Percentiles rank a stretch among this genome's conserved stretches.
phyloP scores from a whole-genome alignment of 2,888 invertebrate species.

The Liodrosophila aerea region DNA sequence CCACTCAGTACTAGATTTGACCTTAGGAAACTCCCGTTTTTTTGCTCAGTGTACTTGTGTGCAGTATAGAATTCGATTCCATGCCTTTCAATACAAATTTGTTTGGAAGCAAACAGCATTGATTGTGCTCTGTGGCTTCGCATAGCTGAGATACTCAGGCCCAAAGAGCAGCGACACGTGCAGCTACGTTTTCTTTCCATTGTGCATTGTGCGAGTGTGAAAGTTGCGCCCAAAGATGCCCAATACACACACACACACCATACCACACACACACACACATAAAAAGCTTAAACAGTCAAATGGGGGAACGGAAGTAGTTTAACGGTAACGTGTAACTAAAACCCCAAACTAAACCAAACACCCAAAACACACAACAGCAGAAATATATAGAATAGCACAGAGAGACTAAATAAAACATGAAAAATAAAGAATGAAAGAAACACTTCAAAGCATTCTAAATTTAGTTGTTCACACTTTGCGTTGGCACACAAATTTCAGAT shows the following conservation, averaged over 20 bases:
- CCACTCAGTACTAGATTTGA: too few species aligned
- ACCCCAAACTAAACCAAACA: constrained; percentile 17
- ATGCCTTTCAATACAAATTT: too few species aligned
- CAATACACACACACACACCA: constrained; percentile 1
- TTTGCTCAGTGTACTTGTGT: too few species aligned
- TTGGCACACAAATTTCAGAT: constrained; percentile 51
- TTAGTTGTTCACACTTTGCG: constrained; percentile 72
- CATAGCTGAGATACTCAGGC: too few species aligned
- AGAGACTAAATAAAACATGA: constrained; percentile 19
- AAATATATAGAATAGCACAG: background rate
- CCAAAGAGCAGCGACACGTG: constrained; percentile 1
- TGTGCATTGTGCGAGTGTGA: constrained; percentile 58
- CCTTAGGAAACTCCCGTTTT: too few species aligned
- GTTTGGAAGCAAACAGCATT: too few species aligned
- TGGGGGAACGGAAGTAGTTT: constrained; percentile 3
- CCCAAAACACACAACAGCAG: constrained; percentile 15
- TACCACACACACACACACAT: background rate
- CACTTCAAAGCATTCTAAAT: constrained; percentile 70
- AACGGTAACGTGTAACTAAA: constrained; percentile 4
- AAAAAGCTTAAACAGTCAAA: constrained; percentile 3
- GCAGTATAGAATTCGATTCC: too few species aligned
- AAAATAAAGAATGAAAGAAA: constrained; percentile 22
- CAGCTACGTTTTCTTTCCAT: constrained; percentile 14
- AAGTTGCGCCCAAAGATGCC: constrained; percentile 43
- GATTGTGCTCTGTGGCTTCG: too few species aligned